Evolutionary conservation across 2,113 vertebrate genomes (phyloP).

Genomic region (Eulacestoma nigropectus): DNA sequence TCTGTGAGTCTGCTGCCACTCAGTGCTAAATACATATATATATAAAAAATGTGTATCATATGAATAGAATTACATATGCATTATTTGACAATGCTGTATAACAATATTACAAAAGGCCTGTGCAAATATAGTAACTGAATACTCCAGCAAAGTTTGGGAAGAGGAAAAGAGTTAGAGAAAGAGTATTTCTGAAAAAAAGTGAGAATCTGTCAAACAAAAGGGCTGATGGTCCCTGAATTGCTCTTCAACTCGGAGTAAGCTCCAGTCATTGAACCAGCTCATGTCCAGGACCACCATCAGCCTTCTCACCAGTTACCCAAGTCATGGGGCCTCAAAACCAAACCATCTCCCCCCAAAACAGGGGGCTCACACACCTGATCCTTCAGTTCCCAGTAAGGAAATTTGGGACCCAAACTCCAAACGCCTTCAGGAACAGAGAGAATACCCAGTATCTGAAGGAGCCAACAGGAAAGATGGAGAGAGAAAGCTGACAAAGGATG

Average conservation of each 20-base stretch:
- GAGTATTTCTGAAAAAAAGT: neutral
- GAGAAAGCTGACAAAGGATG: neutral
- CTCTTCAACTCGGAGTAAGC: neutral
- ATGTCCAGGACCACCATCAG: neutral
- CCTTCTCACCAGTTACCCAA: neutral
- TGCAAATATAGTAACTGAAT: neutral
- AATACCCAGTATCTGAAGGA: neutral
- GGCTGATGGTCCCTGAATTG: neutral
- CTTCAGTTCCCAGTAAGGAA: neutral
- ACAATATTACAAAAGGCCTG: neutral
- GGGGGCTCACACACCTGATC: neutral
- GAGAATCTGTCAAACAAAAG: neutral
- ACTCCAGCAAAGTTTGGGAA: neutral
- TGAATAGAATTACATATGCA: neutral
- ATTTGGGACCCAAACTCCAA: neutral
- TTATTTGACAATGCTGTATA: neutral
- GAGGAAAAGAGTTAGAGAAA: neutral
- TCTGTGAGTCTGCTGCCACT: neutral
- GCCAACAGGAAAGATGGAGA: neutral
- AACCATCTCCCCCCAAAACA: neutral
- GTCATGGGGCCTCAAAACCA: neutral
- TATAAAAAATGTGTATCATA: neutral
- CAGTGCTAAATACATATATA: neutral
- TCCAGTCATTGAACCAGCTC: neutral
- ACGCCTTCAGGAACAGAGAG: neutral